Percentiles rank a stretch among this genome's conserved stretches.
Conservation (phyloP, 2,113 vertebrate genomes). For the Ceratotherium simum region DNA sequence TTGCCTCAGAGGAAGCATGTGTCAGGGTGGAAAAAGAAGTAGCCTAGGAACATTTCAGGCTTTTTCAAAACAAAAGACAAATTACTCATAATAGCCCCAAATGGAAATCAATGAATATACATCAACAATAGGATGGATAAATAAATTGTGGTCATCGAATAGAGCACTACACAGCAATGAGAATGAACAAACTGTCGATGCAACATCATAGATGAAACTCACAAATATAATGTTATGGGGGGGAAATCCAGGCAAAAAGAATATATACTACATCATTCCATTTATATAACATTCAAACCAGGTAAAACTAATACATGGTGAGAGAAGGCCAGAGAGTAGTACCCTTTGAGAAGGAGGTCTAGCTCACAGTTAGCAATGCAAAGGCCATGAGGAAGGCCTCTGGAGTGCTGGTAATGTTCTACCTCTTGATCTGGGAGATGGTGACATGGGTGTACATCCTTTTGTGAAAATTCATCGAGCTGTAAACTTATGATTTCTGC, state of each 20-base stretch:
- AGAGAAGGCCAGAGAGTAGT: background rate
- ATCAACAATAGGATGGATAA: background rate
- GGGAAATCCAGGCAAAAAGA: background rate
- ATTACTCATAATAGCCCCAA: background rate
- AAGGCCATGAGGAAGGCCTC: background rate
- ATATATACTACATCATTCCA: background rate
- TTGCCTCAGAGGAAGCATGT: background rate
- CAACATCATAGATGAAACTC: background rate
- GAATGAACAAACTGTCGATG: background rate
- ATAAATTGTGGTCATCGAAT: background rate
- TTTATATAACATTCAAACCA: background rate
- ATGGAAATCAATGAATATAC: background rate
- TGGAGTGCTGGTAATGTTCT: background rate
- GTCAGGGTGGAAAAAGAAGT: background rate
- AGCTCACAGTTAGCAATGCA: background rate
- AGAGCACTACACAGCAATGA: background rate
- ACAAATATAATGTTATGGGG: background rate
- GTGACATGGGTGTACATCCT: background rate
- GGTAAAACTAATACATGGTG: background rate
- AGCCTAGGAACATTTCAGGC: background rate
- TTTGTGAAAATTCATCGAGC: background rate
- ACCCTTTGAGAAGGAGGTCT: background rate
- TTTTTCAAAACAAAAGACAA: slow-evolving; percentile 31
- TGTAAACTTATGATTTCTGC: background rate
- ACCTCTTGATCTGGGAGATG: background rate